A percentile compares a stretch with the other conserved stretches of the same genome.
Evolutionary conservation across 2,797 vertebrate species (phyloP).

Genomic region (Ceryle rudis): DNA sequence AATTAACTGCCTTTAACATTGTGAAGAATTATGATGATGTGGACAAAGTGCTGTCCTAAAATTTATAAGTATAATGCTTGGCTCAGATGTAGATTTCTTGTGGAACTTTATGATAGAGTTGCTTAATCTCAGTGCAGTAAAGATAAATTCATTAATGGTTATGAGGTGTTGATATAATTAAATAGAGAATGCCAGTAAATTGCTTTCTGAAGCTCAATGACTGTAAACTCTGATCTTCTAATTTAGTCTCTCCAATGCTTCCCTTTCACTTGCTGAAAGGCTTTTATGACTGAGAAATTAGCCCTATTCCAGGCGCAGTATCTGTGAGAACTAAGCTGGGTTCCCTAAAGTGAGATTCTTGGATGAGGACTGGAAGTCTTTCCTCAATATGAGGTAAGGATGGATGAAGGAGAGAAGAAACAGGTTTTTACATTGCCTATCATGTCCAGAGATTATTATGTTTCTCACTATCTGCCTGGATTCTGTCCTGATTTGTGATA

Average conservation of each 20-base stretch:
- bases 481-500: neutral
- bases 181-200: conserved; percentile 28
- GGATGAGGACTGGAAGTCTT: neutral
- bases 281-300: conserved; percentile 18
- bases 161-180: conserved; percentile 57
- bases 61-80: conserved; percentile 1
- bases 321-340: neutral
- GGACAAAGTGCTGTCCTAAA: neutral
- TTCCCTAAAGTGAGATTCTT: neutral
- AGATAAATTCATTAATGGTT: conserved; percentile 57
- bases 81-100: neutral
- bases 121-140: conserved; percentile 21
- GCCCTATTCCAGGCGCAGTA: neutral
- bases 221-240: conserved; percentile 27
- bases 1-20: neutral
- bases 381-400: neutral
- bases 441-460: neutral
- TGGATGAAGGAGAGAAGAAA: neutral
- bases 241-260: conserved; percentile 11
- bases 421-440: neutral
- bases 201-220: conserved; percentile 17
- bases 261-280: conserved; percentile 6
- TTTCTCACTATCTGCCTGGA: neutral
- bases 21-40: neutral
- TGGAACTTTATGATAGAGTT: neutral